phyloP scores from a whole-genome alignment of 2,797 vertebrate genomes.

The Falco concolor region DNA sequence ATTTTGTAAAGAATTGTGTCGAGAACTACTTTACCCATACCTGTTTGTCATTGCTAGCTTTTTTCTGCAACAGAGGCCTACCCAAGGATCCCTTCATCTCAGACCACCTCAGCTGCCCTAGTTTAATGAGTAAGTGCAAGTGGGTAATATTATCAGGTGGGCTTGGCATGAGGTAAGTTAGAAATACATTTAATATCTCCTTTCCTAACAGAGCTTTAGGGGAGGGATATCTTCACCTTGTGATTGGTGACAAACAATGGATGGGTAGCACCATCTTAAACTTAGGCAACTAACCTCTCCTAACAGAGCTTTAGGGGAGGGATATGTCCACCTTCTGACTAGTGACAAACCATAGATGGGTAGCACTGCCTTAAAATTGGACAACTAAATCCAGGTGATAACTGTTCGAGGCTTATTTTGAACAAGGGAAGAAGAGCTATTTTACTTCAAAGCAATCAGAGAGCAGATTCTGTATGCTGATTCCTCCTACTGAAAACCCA shows the following conservation, averaged over 20 bases:
- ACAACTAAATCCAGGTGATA: background rate
- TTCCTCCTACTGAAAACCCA: background rate
- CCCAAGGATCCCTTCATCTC: background rate
- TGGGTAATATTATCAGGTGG: background rate
- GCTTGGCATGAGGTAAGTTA: background rate
- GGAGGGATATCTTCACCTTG: background rate
- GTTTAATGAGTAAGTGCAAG: background rate
- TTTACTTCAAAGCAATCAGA: background rate
- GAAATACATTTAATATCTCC: background rate
- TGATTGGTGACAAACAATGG: background rate
- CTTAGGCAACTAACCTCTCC: background rate
- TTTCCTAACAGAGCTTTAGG: background rate
- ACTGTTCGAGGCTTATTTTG: background rate
- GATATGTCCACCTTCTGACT: background rate
- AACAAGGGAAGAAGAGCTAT: background rate
- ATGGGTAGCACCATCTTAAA: background rate
- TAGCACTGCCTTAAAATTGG: background rate
- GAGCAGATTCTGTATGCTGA: background rate
- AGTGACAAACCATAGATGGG: background rate
- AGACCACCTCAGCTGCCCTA: background rate
- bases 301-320: background rate
- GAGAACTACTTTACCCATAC: background rate
- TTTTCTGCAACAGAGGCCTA: accelerated
- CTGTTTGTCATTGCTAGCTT: accelerated
- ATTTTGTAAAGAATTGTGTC: accelerated